Base-by-base conservation (phyloP, 2,797 vertebrate genomes). In the Pelochelys cantorii region DNA sequence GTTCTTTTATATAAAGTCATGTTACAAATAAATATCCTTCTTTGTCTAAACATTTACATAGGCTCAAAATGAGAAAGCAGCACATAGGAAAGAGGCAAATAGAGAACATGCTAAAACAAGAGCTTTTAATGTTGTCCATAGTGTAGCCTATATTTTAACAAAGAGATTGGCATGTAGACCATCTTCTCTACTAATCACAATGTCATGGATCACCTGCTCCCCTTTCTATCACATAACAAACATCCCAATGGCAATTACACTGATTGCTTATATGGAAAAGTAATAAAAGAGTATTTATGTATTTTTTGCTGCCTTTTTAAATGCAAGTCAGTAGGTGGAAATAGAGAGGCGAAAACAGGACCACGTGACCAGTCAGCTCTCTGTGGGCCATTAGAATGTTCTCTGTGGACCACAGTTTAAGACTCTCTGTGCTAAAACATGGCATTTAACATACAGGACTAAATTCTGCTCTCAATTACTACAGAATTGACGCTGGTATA, bases 291-390 rank as follows among this genome's bases (percentile, higher is more conserved):
- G 84, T 95, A 90, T 94, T 93, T 79, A 57, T 53, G 80, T 96
- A 95, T 96, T 97, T 97, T 96, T 95, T 95, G 96, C 84, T 92
- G 80, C 85, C 91, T 86, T 93, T 96, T 93, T 48, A 91, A 95
- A 96, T 3, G 8, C 84, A 59, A 82, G 84, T 94, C 94, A 90
- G 90, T 93, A 94, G 94, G 92, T 96, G 95, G 82, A 96, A 87
- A 86, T 83, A 94, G 88, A 89, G 17, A 95, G 91, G 95, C 95
- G 95, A 97, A 97, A 96, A 95, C 95, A 96, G 96, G 94, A 96
- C 94, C 88, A 56, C 0, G 1, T 53, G 91, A 82, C 79, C 78
- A 90, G 60, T 90, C 83, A 94, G 37, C 71, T 65, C 62, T 60
- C 0, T 0, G 60, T 79, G 34, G 55, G 77, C 22, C 82, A 87